Evolutionary conservation across 1,140 invertebrate genomes (phyloP), one percentile per base, ranked within the genome.

Genomic region (Metopolophium dirhodum): DNA sequence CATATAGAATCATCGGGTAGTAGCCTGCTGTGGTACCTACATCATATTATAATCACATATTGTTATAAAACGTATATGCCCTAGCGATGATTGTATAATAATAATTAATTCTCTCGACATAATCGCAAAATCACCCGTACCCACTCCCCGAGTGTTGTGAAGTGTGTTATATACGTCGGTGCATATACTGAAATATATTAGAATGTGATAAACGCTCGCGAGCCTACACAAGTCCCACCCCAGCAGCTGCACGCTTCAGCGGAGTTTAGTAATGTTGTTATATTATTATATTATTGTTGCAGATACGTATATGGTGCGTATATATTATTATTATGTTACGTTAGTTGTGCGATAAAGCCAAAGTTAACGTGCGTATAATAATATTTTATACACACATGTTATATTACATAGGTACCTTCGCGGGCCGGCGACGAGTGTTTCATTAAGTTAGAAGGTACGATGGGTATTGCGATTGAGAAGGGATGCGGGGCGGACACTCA

Each of bases 221-320:
- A n/a, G 61, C n/a, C 61, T 77, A n/a, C 61, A 77, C 8, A n/a
- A 77, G 30, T n/a, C 61, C 61, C 30, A 18, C 11, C n/a, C 18
- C 30, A n/a, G n/a, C 61, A n/a, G 61, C 61, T 23, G 30, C 14
- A 77, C 61, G 30, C 61, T 77, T 77, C 61, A 77, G 30, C 30
- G 30, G 61, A n/a, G 61, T 77, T 77, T n/a, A 77, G n/a, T 77
- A 77, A 77, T 77, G 61, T 77, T 77, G n/a, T 77, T 77, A 77
- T 61, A 61, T 61, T n/a, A 68, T 61, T 30, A 20, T 51, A 51
- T 54, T 54, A 54, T 54, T 54, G 51, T 54, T 54, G 51, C 22
- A 68, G 61, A 26, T 68, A 82, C n/a, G 22, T 35, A 18, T 22
- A 37, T 82, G 51, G 30, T 30, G 35, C 20, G 2, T 37, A 22